phyloP scores from a whole-genome alignment of 2,113 vertebrate genomes.

The Oxyruncus cristatus region DNA sequence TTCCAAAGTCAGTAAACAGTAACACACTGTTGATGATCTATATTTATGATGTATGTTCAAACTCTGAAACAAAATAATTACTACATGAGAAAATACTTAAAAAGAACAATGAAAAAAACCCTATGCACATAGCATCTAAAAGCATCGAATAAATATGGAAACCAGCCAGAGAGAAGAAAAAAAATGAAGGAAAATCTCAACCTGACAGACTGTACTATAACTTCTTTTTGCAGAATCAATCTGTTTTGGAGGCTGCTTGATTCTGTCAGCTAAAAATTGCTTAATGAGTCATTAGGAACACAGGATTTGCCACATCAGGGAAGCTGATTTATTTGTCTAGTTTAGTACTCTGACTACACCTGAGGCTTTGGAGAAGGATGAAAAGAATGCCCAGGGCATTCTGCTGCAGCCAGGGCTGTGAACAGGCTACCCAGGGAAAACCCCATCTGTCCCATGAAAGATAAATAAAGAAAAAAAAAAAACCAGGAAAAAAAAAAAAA shows the following conservation, averaged over 20 bases:
- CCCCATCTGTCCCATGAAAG: background rate
- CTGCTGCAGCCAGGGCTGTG: background rate
- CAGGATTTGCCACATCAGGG: background rate
- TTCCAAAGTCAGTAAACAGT: background rate
- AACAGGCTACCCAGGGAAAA: background rate
- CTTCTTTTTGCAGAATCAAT: conserved; percentile 11
- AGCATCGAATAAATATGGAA: background rate
- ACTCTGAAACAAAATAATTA: background rate
- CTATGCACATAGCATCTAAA: background rate
- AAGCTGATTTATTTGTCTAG: background rate
- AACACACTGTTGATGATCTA: background rate
- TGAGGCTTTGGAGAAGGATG: background rate
- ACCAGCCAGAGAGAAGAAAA: background rate
- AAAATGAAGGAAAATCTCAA: background rate
- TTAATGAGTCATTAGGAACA: conserved; percentile 32
- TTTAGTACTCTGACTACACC: background rate
- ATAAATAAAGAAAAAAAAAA: background rate
- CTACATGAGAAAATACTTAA: background rate
- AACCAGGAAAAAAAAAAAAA: fast-evolving
- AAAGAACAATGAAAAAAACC: background rate
- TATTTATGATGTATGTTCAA: background rate
- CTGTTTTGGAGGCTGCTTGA: conserved; percentile 10
- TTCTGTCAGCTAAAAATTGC: conserved; percentile 11
- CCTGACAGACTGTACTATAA: background rate
- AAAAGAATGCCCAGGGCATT: background rate